Base-by-base conservation (phyloP, 2,113 vertebrate genomes). In the Aegithalos caudatus region DNA sequence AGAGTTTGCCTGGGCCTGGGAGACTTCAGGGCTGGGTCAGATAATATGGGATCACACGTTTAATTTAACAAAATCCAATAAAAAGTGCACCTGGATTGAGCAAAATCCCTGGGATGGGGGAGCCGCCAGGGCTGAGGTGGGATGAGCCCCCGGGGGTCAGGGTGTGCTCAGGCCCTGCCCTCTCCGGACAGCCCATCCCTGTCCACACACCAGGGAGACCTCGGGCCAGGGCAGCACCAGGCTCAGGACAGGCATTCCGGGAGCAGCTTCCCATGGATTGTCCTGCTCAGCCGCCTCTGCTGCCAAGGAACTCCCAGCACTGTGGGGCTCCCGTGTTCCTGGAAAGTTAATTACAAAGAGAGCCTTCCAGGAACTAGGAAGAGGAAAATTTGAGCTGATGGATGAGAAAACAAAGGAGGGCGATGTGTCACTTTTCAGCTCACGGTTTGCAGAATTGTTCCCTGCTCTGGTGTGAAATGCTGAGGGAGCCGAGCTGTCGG, bases 41-140 rank as follows among this genome's bases (percentile, higher is more conserved):
- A 73, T 69, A 88, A 81, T 40, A 31, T 2, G 16, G 86, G 88
- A 91, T 87, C 83, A 66, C 25, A 58, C 13, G 15, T 74, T 94
- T 94, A 88, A 93, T 82, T 82, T 91, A 92, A 80, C 35, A 50
- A 86, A 94, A 70, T 44, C 62, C 86, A 74, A 62, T 92, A 79
- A 83, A 88, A 62, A 53, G 24, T 10, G 14, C 40, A 64, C 66
- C 72, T 67, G 66, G 79, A 35, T 18, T 4, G 33, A 80, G 27
- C 40, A 20, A 11, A 37, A 14, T n/a, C 37, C 66, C 7, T 4
- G 45, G 47, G 58, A 25, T 0, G 9, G 54, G n/a, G 78, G 17
- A 51, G n/a, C 53, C 0, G 21, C 5, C 1, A 8, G 51, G 3
- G 53, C 17, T 31, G 54, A 24, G 0, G 2, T 3, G 13, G 56